Base-by-base conservation (phyloP, 2,113 vertebrate genomes). In the Ophthalmolycus amberensis region DNA sequence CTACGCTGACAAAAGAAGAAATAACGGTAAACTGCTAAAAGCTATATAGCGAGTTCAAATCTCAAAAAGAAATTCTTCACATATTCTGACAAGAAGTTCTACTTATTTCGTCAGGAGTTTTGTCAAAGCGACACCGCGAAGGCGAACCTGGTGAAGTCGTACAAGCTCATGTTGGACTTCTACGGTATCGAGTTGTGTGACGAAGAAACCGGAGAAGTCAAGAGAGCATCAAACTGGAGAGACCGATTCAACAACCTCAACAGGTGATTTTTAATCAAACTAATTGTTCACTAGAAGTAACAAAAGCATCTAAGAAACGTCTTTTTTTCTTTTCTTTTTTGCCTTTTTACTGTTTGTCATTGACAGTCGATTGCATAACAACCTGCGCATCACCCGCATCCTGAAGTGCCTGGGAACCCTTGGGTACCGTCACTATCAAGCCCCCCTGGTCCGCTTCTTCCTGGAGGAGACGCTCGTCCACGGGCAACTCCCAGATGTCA, bases 381-480 rank as follows among this genome's bases (percentile, higher is more conserved):
- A 96, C 85, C 89, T 97, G 63, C 96, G 97, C 72, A 97, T 99
- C 86, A 98, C 98, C 0, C 96, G 97, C 64, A 97, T 99, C 88
- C 94, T 99, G 82, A 99, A 99, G 95, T 97, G 97, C 71, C 94
- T 97, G 90, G 98, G 97, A 1, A 96, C 95, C 81, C 94, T 99
- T 94, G 98, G 97, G 2, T 96, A 94, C 20, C 69, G 69, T 34
- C 92, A 87, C 75, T 98, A 95, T 89, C 97, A 99, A 91, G 95
- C 91, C 3, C 96, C 96, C 1, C 95, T 99, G 91, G 97, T 96
- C 0, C 93, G 12, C 50, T 99, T 99, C 95, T 99, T 99, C 93
- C 94, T 99, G 44, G 63, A 90, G 29, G 96, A 97, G 92, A 98
- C 96, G 0, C 94, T 99, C 1, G 75, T 96, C 6, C 0, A 73